These are phyloP conservation scores for Lumbricus terrestris DNA, from an alignment of 2,888 invertebrate species.

Conservation along the genomic window DNA sequence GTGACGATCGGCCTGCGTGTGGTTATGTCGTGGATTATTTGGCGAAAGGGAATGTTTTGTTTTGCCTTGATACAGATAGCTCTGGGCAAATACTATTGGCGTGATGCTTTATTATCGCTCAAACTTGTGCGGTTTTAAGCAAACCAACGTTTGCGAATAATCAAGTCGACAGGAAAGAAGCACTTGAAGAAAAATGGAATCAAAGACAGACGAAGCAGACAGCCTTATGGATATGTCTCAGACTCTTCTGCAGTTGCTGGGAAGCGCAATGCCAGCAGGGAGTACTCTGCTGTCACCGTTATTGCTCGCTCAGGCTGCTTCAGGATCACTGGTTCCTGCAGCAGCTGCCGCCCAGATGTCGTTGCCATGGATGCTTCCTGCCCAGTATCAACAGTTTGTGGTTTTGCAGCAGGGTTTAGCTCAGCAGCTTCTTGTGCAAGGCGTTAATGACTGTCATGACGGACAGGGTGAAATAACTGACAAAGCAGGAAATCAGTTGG, in stretches of 20 bases:
- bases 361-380: conserved; percentile 14
- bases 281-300: conserved; percentile 8
- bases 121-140: neutral
- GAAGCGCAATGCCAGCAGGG: conserved; percentile 3
- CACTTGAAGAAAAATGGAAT: neutral
- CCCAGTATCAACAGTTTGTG: neutral
- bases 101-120: neutral
- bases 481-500: neutral
- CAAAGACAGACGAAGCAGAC: conserved; percentile 6
- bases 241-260: conserved; percentile 5
- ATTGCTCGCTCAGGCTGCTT: conserved; percentile 5
- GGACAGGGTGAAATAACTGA: neutral
- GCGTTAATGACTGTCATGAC: neutral
- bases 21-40: conserved; percentile 3
- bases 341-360: conserved; percentile 11
- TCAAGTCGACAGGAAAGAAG: neutral
- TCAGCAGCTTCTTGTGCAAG: conserved; percentile 4
- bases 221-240: conserved; percentile 13
- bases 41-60: neutral
- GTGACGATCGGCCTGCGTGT: neutral
- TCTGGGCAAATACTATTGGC: neutral
- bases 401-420: conserved; percentile 9
- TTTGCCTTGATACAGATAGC: neutral
- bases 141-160: neutral
- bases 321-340: conserved; percentile 10